These are phyloP conservation scores for Callipepla squamata DNA, from an alignment of 2,113 vertebrate genomes.

Conservation along the genomic window DNA sequence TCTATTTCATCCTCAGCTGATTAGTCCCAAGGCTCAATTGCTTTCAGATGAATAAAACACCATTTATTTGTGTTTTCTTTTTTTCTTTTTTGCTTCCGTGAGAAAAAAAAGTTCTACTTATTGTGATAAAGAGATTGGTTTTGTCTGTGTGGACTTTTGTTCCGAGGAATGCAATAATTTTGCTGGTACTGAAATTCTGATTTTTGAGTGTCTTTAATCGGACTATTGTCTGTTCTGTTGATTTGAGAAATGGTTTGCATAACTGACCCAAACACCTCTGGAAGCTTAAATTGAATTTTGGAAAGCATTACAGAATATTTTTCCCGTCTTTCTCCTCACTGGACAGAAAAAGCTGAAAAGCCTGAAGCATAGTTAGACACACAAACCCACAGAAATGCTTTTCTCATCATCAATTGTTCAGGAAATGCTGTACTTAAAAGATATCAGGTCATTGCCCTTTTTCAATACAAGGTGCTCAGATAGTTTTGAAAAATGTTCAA, in stretches of 20 bases:
- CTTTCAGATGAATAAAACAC: conserved; percentile 38
- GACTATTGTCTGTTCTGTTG: neutral
- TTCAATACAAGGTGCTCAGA: neutral
- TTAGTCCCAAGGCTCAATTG: conserved; percentile 37
- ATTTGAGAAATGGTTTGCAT: neutral
- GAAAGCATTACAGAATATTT: neutral
- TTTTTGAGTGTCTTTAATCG: neutral
- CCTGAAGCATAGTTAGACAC: no score
- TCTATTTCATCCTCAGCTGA: conserved; percentile 52
- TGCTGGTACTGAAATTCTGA: neutral
- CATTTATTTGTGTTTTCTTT: conserved; percentile 10
- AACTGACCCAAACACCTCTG: neutral
- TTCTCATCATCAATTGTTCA: neutral
- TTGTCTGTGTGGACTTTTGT: conserved; percentile 20
- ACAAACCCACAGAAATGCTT: neutral
- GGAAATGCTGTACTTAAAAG: neutral
- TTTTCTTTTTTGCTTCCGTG: neutral
- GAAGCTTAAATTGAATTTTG: neutral
- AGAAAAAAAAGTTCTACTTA: conserved; percentile 14
- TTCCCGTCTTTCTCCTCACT: neutral
- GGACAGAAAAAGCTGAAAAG: neutral
- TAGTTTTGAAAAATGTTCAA: neutral
- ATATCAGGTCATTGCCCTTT: neutral
- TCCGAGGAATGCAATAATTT: conserved; percentile 40
- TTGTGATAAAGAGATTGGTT: conserved; percentile 31